Evolutionary conservation across 23 tunicate genomes (phyloP).

Genomic region (Aplidium turbinatum): DNA sequence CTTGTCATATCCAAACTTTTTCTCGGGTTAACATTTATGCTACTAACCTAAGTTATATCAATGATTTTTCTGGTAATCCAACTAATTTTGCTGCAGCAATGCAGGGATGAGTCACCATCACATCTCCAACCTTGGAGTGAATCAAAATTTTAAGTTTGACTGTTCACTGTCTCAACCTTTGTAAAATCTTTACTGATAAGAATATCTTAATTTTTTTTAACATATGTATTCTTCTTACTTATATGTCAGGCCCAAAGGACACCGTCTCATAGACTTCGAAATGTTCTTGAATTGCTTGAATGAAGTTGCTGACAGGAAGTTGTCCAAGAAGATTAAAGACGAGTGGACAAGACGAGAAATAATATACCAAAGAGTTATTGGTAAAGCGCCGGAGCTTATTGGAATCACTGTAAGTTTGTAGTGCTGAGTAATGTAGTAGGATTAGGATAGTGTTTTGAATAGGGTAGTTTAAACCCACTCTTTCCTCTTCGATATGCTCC

Average conservation of each 20-base stretch:
- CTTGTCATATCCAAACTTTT: too few relatives aligned
- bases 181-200: too few relatives aligned
- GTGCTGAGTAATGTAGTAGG: background rate
- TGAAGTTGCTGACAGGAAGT: slow-evolving; percentile 76
- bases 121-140: too few relatives aligned
- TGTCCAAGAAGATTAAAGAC: slow-evolving; percentile 31
- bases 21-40: too few relatives aligned
- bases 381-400: slow-evolving; percentile 72
- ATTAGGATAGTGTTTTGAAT: background rate
- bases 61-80: too few relatives aligned
- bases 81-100: too few relatives aligned
- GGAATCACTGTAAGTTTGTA: slow-evolving; percentile 70
- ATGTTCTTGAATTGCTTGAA: slow-evolving; percentile 77
- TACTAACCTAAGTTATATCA: too few relatives aligned
- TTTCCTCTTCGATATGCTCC: background rate
- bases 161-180: too few relatives aligned
- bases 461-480: background rate
- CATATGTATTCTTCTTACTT: too few relatives aligned
- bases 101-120: too few relatives aligned
- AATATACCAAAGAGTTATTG: slow-evolving; percentile 63
- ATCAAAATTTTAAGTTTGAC: too few relatives aligned
- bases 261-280: slow-evolving; percentile 64
- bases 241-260: slow-evolving; percentile 57
- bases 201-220: too few relatives aligned
- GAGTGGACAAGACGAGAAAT: slow-evolving; percentile 47